A percentile compares a stretch with the other conserved stretches of the same genome.
These are phyloP conservation scores for Drosophila meridionalis DNA, from an alignment of 2,888 invertebrate species.

Conservation along the genomic window DNA sequence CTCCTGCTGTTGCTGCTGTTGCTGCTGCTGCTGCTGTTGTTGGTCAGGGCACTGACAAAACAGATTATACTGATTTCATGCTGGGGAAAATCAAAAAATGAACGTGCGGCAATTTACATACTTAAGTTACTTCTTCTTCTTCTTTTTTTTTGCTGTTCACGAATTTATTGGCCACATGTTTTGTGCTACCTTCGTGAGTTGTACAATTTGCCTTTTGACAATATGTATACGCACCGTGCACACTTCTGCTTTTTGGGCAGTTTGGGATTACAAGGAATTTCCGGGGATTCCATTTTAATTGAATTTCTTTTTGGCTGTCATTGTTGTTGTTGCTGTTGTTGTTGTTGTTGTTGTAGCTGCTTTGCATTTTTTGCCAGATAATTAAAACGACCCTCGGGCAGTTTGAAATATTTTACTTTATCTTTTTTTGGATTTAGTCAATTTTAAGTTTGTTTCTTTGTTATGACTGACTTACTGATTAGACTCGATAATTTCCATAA, in stretches of 20 bases:
- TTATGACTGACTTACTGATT: constrained; percentile 34
- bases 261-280: constrained; percentile 77
- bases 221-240: constrained; percentile 53
- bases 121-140: constrained; percentile 63
- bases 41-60: constrained; percentile 70
- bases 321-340: constrained; percentile 33
- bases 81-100: constrained; percentile 81
- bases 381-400: constrained; percentile 64
- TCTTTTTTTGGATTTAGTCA: constrained; percentile 13
- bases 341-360: constrained; percentile 33
- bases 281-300: constrained; percentile 77
- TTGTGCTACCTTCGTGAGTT: constrained; percentile 75
- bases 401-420: constrained; percentile 20
- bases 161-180: constrained; percentile 79
- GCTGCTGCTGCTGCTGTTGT: constrained; percentile 27
- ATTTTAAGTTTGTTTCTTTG: constrained; percentile 44
- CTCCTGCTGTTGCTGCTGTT: constrained; percentile 22
- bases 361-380: constrained; percentile 64
- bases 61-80: constrained; percentile 80
- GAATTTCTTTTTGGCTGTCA: constrained; percentile 63
- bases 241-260: constrained; percentile 31
- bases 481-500: constrained; percentile 68
- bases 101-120: constrained; percentile 82
- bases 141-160: constrained; percentile 24
- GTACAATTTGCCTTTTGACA: constrained; percentile 75